Evolutionary conservation across 2,888 invertebrate species (phyloP).

Genomic region (Glomeris marginata): DNA sequence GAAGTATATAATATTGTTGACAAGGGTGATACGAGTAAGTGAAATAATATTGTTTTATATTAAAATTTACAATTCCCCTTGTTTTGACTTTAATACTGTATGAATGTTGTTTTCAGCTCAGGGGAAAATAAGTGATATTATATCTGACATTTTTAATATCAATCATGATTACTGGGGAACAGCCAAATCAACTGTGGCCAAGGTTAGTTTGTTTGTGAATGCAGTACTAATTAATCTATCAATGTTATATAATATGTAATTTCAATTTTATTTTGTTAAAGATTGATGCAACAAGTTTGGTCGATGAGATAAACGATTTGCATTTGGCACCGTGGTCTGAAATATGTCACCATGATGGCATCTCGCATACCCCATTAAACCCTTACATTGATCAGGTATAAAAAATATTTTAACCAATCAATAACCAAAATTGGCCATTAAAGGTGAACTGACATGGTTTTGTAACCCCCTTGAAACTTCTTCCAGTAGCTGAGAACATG

Average conservation of each 20-base stretch:
- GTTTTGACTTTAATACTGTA: neutral
- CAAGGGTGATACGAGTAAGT: constrained; percentile 50
- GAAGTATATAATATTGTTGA: constrained; percentile 73
- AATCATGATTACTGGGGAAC: constrained; percentile 77
- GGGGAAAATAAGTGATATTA: constrained; percentile 60
- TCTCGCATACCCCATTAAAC: constrained; percentile 71
- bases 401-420: neutral
- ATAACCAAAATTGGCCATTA: neutral
- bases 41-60: neutral
- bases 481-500: no score
- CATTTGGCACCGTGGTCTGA: constrained; percentile 86
- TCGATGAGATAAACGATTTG: constrained; percentile 85
- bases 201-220: constrained; percentile 36
- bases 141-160: constrained; percentile 69
- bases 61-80: neutral
- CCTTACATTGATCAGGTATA: constrained; percentile 63
- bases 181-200: constrained; percentile 61
- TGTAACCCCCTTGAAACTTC: no score
- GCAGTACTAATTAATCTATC: neutral
- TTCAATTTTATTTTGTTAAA: no score
- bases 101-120: constrained; percentile 39
- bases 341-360: constrained; percentile 54
- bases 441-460: no score
- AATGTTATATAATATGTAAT: no score
- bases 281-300: constrained; percentile 61